Conservation (phyloP, 64 coral and sea anemone species). For the Anthopleura sola region DNA sequence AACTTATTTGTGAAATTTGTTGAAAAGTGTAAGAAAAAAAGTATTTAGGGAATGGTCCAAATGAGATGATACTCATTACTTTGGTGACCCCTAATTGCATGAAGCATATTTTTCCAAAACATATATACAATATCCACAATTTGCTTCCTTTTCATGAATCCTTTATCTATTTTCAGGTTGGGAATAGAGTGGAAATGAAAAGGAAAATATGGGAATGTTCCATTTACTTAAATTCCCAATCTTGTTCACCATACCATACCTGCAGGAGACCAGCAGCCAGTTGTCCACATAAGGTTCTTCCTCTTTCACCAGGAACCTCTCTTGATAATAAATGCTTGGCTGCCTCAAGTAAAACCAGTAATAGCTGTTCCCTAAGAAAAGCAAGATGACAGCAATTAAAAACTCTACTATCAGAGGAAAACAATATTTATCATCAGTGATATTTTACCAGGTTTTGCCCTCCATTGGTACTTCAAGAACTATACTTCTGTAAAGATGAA, state of each 20-base stretch:
- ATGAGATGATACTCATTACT: too few relatives aligned
- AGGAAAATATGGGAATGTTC: too few relatives aligned
- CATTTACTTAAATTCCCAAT: too few relatives aligned
- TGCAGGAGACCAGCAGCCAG: slow-evolving; percentile 71
- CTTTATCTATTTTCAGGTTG: too few relatives aligned
- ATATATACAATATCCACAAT: too few relatives aligned
- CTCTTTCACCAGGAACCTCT: slow-evolving; percentile 42
- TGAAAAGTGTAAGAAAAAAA: too few relatives aligned
- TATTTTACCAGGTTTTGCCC: slow-evolving; percentile 70
- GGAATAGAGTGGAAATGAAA: too few relatives aligned
- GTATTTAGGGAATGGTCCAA: too few relatives aligned
- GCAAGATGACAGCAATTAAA: background rate
- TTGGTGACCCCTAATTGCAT: too few relatives aligned
- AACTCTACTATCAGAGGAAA: background rate
- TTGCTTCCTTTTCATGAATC: too few relatives aligned
- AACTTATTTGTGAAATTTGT: too few relatives aligned
- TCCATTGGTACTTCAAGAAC: slow-evolving; percentile 93
- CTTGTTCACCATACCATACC: slow-evolving; percentile 5
- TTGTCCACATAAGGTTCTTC: slow-evolving; percentile 36
- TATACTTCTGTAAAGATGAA: slow-evolving; percentile 87
- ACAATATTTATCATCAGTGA: background rate
- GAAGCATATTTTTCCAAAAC: too few relatives aligned
- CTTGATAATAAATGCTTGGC: slow-evolving; percentile 59
- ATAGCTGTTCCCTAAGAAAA: slow-evolving; percentile 63
- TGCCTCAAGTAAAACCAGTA: slow-evolving; percentile 70